These are phyloP conservation scores for Dynastes maya DNA, from an alignment of 2,888 invertebrate species.

Conservation along the genomic window DNA sequence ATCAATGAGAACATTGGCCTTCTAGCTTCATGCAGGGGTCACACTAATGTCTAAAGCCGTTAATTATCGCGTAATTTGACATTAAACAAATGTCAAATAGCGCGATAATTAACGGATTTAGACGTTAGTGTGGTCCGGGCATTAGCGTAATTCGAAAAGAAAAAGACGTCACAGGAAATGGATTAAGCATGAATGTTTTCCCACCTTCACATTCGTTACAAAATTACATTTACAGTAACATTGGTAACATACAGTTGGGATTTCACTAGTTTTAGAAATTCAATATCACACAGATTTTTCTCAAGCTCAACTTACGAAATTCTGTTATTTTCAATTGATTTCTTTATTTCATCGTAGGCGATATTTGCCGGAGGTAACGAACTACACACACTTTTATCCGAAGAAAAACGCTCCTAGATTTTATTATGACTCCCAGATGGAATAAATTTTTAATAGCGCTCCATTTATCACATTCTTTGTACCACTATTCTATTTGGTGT, in stretches of 20 bases:
- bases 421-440: constrained; percentile 40
- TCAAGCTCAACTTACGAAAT: background rate
- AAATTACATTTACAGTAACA: background rate
- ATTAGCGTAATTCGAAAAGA: too few relatives aligned
- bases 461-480: constrained; percentile 46
- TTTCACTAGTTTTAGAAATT: background rate
- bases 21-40: too few relatives aligned
- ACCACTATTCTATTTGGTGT: constrained; percentile 41
- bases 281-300: too few relatives aligned
- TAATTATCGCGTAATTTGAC: too few relatives aligned
- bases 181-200: too few relatives aligned
- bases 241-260: background rate
- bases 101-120: too few relatives aligned
- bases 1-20: too few relatives aligned
- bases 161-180: too few relatives aligned
- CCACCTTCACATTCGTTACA: background rate
- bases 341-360: background rate
- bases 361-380: constrained; percentile 12
- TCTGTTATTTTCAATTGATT: background rate
- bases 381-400: constrained; percentile 7
- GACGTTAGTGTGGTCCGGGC: too few relatives aligned
- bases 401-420: constrained; percentile 20
- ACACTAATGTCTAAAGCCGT: too few relatives aligned
- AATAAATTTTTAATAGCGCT: constrained; percentile 44
- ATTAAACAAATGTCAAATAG: too few relatives aligned